phyloP scores from a whole-genome alignment of 1,140 invertebrate species.

The Heliconius himera region DNA sequence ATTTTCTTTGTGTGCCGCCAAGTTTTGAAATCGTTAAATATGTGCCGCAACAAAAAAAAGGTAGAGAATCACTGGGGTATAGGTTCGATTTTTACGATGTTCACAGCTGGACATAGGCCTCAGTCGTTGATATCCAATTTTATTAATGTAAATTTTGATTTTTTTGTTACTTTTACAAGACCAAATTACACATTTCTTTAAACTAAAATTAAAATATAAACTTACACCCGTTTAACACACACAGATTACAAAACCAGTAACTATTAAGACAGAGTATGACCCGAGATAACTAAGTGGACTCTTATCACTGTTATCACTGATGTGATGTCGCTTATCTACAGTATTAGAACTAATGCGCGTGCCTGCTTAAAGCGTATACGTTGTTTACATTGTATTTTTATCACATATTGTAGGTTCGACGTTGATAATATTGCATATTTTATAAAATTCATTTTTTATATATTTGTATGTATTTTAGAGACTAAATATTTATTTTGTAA shows the following conservation, averaged over 20 bases:
- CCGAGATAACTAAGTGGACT: conserved; percentile 41
- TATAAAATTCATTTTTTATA: background rate
- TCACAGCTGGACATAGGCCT: too few relatives aligned
- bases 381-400: conserved; percentile 15
- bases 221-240: background rate
- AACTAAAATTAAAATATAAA: background rate
- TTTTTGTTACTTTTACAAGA: too few relatives aligned
- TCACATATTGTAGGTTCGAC: background rate
- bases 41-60: too few relatives aligned
- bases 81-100: too few relatives aligned
- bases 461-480: too few relatives aligned
- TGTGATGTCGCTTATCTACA: conserved; percentile 38
- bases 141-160: too few relatives aligned
- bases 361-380: conserved; percentile 19
- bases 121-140: too few relatives aligned
- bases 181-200: too few relatives aligned
- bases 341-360: conserved; percentile 28
- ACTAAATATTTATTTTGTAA: too few relatives aligned
- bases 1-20: too few relatives aligned
- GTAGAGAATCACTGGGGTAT: too few relatives aligned
- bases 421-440: background rate
- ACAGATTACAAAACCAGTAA: background rate
- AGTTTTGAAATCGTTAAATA: too few relatives aligned
- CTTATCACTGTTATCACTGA: conserved; percentile 43
- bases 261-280: conserved; percentile 45